These are phyloP conservation scores for Gymnocephalus cernua DNA, from an alignment of 2,113 vertebrate species.

Conservation along the genomic window DNA sequence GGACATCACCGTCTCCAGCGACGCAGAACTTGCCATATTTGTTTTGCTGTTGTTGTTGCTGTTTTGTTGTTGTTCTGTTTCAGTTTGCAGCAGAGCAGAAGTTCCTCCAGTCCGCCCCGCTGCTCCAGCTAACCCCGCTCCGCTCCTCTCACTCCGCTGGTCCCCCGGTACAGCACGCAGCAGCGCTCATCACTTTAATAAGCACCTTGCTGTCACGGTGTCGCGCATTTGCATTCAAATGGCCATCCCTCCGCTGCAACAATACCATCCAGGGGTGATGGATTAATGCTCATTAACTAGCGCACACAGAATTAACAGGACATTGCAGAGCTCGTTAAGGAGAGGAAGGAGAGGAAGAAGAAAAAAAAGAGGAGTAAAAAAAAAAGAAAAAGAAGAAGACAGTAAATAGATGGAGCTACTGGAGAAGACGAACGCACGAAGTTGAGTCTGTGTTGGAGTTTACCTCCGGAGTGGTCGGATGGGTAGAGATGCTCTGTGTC, in stretches of 20 bases:
- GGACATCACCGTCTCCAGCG: conserved; percentile 92
- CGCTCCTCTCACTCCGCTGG: conserved; percentile 85
- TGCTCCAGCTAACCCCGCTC: conserved; percentile 75
- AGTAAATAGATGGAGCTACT: conserved; percentile 35
- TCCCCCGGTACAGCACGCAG: conserved; percentile 85
- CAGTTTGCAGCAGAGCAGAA: conserved; percentile 58
- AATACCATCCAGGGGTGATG: conserved; percentile 93
- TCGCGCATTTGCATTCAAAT: conserved; percentile 95
- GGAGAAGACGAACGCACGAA: conserved; percentile 24
- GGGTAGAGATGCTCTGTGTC: conserved; percentile 89
- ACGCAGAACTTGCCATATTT: conserved; percentile 91
- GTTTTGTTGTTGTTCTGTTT: conserved; percentile 8
- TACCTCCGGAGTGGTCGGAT: conserved; percentile 84
- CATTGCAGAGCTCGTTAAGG: conserved; percentile 85
- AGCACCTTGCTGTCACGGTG: conserved; percentile 91
- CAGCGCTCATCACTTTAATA: conserved; percentile 93
- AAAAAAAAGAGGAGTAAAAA: not conserved
- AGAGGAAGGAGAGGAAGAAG: conserved; percentile 63
- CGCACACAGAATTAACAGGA: conserved; percentile 88
- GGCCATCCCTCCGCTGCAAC: conserved; percentile 85
- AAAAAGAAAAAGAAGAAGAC: conserved; percentile 35
- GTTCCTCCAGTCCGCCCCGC: conserved; percentile 76
- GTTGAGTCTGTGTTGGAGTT: conserved; percentile 65
- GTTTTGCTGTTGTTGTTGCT: conserved; percentile 13
- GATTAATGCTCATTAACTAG: conserved; percentile 94